Evolutionary conservation across 2,113 vertebrate species (phyloP), one percentile per base, ranked within the genome.

Genomic region (Narcine bancroftii): DNA sequence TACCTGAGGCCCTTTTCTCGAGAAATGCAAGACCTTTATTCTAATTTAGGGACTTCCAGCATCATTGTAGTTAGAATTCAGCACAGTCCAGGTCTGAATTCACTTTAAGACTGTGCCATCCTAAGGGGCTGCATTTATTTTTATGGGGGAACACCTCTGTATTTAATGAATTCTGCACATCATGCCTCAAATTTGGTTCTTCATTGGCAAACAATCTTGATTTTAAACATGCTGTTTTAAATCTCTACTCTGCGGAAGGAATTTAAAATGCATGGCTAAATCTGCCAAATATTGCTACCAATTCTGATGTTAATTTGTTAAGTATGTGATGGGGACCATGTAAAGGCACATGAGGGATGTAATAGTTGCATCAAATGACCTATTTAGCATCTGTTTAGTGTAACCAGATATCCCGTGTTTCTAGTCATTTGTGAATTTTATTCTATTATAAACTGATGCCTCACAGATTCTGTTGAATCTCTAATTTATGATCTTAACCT

Each of bases 401-500:
- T 85, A 85, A 85, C 29, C 17, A 33, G 81, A 85, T 85, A 85
- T 60, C 81, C 81, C 81, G 33, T 60, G 53, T 87, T 87, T 60
- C 53, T 60, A n/a, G 81, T 36, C 53, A 10, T 53, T 83, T 83
- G 79, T 83, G 79, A 53, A 36, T 63, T 87, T 87, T 87, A 87
- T 87, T 87, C 81, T 87, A 87, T 87, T 87, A 60, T 87, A 87
- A 60, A 39, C 81, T 36, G 81, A 36, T 87, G 81, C 21, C 81
- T 87, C 81, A 36, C 81, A 87, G 81, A 53, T 87, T 87, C 81
- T 87, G 81, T 87, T 87, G 33, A 56, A 21, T 87, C 81, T 63
- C 53, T 87, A 60, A 87, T 87, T 87, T 87, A 60, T 87, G 81
- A 60, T 87, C 81, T 60, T 87, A 87, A 87, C 81, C 81, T 87